These are phyloP conservation scores for Aquatica leii DNA, from an alignment of 2,888 invertebrate genomes.

Conservation along the genomic window DNA sequence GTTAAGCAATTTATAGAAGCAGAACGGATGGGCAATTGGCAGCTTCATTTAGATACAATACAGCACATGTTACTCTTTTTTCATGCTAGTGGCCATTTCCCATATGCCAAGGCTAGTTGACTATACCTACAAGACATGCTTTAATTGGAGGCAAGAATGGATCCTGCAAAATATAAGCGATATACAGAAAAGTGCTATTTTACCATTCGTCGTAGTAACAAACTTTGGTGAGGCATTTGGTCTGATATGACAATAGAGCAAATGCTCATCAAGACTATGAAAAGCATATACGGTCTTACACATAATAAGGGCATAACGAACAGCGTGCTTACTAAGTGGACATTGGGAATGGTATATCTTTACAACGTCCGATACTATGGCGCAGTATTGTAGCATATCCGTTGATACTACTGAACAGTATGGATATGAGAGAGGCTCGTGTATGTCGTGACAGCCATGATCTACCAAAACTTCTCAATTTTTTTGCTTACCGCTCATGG, in stretches of 20 bases:
- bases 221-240: constrained; percentile 42
- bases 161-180: constrained; percentile 33
- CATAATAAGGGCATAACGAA: constrained; percentile 39
- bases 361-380: neutral
- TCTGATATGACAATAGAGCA: constrained; percentile 50
- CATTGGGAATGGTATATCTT: neutral
- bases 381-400: neutral
- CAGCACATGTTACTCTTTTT: constrained; percentile 29
- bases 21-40: constrained; percentile 41
- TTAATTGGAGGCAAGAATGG: constrained; percentile 41
- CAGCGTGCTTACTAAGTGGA: constrained; percentile 24
- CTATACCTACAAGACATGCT: constrained; percentile 55
- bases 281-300: constrained; percentile 34
- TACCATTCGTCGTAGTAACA: constrained; percentile 31
- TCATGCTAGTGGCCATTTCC: constrained; percentile 49
- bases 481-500: no score
- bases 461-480: no score
- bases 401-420: neutral
- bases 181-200: constrained; percentile 36
- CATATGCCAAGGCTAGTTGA: constrained; percentile 50
- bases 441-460: no score
- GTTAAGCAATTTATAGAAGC: constrained; percentile 49
- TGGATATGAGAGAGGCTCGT: neutral
- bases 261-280: constrained; percentile 41
- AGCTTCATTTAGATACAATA: constrained; percentile 16